phyloP scores from a whole-genome alignment of 2,113 vertebrate species.

The Glaucidium brasilianum region DNA sequence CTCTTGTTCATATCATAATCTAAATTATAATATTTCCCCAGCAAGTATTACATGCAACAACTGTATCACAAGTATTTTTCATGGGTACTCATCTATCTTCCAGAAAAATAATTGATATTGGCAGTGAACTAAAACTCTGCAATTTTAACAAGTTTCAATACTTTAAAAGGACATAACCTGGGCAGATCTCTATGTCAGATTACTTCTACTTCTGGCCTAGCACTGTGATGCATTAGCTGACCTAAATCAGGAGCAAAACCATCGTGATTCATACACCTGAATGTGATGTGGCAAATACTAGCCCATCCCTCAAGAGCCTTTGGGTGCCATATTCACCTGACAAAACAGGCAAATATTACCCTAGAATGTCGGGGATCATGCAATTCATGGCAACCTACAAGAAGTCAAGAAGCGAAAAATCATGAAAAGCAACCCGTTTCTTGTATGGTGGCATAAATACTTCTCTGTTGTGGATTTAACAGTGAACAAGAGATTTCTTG shows the following conservation, averaged over 20 bases:
- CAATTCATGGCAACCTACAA: background rate
- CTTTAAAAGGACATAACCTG: background rate
- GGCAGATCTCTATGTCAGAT: background rate
- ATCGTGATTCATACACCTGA: background rate
- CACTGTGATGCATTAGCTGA: background rate
- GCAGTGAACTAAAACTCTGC: background rate
- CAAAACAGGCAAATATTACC: background rate
- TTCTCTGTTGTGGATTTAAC: background rate
- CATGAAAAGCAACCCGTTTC: background rate
- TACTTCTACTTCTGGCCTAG: background rate
- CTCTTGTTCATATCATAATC: background rate
- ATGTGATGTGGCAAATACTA: background rate
- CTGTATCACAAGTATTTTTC: background rate
- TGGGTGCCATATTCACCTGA: background rate
- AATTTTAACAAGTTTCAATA: background rate
- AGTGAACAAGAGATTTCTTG: background rate
- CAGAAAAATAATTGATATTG: background rate
- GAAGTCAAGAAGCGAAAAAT: background rate
- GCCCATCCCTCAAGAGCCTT: background rate
- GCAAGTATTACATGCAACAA: background rate
- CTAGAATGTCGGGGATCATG: no score
- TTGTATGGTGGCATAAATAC: background rate
- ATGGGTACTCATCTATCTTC: background rate
- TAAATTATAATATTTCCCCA: background rate
- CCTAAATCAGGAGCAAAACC: background rate